phyloP scores from a whole-genome alignment of 2,113 vertebrate species.

The Pardalotus punctatus region DNA sequence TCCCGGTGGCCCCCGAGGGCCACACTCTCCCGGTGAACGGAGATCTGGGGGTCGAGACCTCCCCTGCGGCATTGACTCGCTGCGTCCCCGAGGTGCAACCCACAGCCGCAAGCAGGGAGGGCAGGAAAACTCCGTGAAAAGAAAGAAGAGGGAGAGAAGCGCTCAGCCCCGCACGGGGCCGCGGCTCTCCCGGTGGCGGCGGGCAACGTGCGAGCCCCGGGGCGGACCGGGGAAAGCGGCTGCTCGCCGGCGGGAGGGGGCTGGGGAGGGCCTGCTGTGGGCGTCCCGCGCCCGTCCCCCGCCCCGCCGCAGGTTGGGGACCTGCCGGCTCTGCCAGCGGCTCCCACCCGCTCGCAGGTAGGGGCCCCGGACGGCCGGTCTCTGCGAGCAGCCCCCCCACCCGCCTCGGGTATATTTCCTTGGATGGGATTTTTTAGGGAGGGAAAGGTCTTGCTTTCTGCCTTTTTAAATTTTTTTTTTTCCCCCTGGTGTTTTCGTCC shows the following conservation, averaged over 20 bases:
- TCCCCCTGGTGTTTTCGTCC: neutral
- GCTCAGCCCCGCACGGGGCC: neutral
- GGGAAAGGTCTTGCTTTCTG: neutral
- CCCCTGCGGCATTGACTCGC: neutral
- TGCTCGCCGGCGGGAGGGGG: neutral
- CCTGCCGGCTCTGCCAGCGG: neutral
- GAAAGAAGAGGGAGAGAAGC: neutral
- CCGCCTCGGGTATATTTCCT: neutral
- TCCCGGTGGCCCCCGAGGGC: neutral
- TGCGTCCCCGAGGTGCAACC: neutral
- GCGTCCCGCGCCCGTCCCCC: neutral
- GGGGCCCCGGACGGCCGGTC: neutral
- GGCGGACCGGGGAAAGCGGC: neutral
- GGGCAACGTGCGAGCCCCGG: neutral
- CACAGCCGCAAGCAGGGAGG: neutral
- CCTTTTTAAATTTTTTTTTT: neutral
- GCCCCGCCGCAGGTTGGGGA: neutral
- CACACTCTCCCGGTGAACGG: neutral
- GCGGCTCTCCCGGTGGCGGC: neutral
- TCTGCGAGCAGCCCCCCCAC: no score
- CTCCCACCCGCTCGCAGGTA: neutral
- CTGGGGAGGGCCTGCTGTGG: neutral
- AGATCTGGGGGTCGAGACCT: neutral
- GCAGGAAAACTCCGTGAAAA: neutral
- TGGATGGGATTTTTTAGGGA: neutral